Base-by-base conservation (phyloP, 35 echinoderm and acorn worm species). In the Lytechinus pictus region DNA sequence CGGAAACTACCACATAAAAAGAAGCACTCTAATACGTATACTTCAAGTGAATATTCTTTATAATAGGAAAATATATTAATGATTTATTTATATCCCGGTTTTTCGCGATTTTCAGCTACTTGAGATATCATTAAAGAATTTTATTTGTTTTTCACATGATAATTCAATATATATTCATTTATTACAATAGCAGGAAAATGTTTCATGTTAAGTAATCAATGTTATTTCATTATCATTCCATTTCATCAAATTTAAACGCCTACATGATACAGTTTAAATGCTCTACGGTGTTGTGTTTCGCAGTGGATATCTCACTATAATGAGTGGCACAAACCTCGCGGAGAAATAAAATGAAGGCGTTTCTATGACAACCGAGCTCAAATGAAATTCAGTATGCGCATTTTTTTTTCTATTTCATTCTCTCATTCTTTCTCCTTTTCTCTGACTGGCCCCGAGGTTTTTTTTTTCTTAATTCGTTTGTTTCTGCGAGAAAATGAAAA, bases 361-460 rank as follows among this genome's bases (percentile, higher is more conserved):
- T 90, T 4, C 52, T 27, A 29, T 90, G 88, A 54, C 88, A 90
- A 90, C 88, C 29, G 88, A 44, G 88, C 88, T 90, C 10, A 90
- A 54, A 90, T 54, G 88, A 90, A 90, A 90, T 90, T 54, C 88
- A 33, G 88, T 90, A 90, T 90, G 88, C 88, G 88, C 88, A 90
- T 52, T 90, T 90, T 89, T 53, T 72, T 79, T 7, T 16, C 3
- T 11, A 11, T 79, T 16, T 5, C 21, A 13, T 79, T 24, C 16
- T 24, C 66, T 79, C 24, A 13, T 71, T 21, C 61, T 24, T 79
- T 79, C 66, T 79, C 66, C 16, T 19, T 79, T 79, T 79, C 66
- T 79, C n/a, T 79, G 66, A 90, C 52, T 54, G 88, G 88, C 88
- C 88, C 52, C 29, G 88, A 90, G 88, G 88, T 90, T 90, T 90